These are phyloP conservation scores for Stigmatopora nigra DNA, from an alignment of 2,113 vertebrate species.

Conservation along the genomic window DNA sequence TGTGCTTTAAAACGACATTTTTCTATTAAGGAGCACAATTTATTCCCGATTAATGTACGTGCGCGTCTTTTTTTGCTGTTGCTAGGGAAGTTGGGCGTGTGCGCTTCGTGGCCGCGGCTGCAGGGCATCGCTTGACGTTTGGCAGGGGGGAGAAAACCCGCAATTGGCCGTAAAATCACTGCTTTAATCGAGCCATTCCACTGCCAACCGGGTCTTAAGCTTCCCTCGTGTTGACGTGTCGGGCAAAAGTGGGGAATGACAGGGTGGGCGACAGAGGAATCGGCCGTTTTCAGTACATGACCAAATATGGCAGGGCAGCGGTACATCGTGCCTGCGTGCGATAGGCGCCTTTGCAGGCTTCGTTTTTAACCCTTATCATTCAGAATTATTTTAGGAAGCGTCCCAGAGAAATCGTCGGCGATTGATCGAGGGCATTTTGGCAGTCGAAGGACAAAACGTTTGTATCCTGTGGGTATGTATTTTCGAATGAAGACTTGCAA, in stretches of 20 bases:
- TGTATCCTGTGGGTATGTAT: background rate
- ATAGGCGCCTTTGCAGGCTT: slow-evolving; percentile 57
- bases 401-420: background rate
- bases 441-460: background rate
- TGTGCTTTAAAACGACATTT: background rate
- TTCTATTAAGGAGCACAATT: background rate
- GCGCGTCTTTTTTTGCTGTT: slow-evolving; percentile 45
- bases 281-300: slow-evolving; percentile 55
- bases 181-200: slow-evolving; percentile 26
- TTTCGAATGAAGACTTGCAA: slow-evolving; percentile 34
- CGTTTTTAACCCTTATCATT: slow-evolving; percentile 67
- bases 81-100: slow-evolving; percentile 71
- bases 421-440: background rate
- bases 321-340: slow-evolving; percentile 62
- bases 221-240: slow-evolving; percentile 12
- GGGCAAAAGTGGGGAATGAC: slow-evolving; percentile 30
- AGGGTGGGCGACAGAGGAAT: slow-evolving; percentile 36
- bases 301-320: slow-evolving; percentile 75
- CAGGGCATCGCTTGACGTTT: slow-evolving; percentile 35
- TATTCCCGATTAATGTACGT: background rate
- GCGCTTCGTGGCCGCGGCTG: slow-evolving; percentile 58
- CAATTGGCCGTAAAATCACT: slow-evolving; percentile 18
- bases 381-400: slow-evolving; percentile 60
- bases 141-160: slow-evolving; percentile 19
- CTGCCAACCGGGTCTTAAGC: background rate